These are phyloP conservation scores for Acanthococcus lagerstroemiae DNA, from an alignment of 2,888 invertebrate genomes.

Conservation along the genomic window DNA sequence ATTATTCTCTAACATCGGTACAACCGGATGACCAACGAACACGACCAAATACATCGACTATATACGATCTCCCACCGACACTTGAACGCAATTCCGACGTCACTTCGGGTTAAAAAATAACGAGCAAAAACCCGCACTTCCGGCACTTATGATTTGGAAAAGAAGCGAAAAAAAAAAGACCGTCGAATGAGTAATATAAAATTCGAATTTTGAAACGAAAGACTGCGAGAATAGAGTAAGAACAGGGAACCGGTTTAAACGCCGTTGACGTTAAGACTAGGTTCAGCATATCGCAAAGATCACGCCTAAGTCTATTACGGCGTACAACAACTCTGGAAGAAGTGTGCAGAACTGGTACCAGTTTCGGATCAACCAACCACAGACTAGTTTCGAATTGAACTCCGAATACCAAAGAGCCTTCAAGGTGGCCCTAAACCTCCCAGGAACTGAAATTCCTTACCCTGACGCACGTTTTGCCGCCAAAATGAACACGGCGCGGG, in stretches of 20 bases:
- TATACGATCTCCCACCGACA: no score
- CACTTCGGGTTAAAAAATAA: neutral
- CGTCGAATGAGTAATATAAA: neutral
- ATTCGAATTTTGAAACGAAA: constrained; percentile 2
- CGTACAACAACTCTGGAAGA: constrained; percentile 18
- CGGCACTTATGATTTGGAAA: neutral
- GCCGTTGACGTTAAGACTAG: constrained; percentile 17
- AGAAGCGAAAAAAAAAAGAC: neutral
- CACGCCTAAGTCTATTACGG: constrained; percentile 19
- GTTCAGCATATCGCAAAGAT: constrained; percentile 9
- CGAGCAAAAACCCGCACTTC: neutral
- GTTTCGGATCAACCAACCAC: constrained; percentile 21
- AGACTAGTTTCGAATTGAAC: constrained; percentile 25
- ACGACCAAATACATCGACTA: no score
- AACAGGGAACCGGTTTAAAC: constrained; percentile 14
- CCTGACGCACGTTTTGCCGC: neutral
- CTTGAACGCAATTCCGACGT: neutral
- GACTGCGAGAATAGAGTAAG: neutral
- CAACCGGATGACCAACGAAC: no score
- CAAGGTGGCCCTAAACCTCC: constrained; percentile 29
- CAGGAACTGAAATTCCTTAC: constrained; percentile 16
- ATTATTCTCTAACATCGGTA: neutral
- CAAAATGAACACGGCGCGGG: no score
- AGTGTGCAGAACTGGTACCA: constrained; percentile 20
- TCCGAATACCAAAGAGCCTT: constrained; percentile 26